A percentile compares a stretch with the other conserved stretches of the same genome.
Evolutionary conservation across 1,140 invertebrate species (phyloP).

Genomic region (Zaprionus davidi): DNA sequence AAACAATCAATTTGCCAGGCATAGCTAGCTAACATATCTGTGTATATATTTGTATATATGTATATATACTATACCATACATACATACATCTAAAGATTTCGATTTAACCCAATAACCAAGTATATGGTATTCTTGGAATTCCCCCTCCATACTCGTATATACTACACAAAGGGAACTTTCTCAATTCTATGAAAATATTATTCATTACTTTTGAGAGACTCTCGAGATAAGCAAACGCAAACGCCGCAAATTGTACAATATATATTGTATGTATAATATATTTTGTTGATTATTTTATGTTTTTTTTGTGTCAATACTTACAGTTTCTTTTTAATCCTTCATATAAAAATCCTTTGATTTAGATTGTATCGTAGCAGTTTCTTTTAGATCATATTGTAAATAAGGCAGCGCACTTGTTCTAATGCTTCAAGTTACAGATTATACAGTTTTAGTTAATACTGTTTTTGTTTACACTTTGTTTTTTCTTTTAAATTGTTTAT

Average conservation of each 20-base stretch:
- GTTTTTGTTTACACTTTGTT: not conserved
- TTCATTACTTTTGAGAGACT: not conserved
- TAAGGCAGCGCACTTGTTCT: not conserved
- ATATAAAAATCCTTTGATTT: too few species aligned
- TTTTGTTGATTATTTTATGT: not conserved
- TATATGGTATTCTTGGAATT: not conserved
- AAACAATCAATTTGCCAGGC: not conserved
- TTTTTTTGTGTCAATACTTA: not conserved
- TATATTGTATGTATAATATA: not conserved
- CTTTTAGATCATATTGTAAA: constrained; percentile 4
- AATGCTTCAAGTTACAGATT: too few species aligned
- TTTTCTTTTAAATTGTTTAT: not conserved
- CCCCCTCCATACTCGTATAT: not conserved
- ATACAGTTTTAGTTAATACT: too few species aligned
- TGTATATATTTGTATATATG: too few species aligned
- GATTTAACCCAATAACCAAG: constrained; percentile 3
- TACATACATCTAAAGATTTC: not conserved
- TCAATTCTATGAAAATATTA: not conserved
- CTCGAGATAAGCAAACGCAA: constrained; percentile 3
- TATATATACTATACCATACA: not conserved
- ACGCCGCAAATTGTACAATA: not conserved
- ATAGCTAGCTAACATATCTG: not conserved
- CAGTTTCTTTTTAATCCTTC: not conserved
- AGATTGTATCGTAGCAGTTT: not conserved
- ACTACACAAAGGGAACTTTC: not conserved